These are phyloP conservation scores for Nyctalus aviator DNA, from an alignment of 2,797 vertebrate genomes.

Conservation along the genomic window DNA sequence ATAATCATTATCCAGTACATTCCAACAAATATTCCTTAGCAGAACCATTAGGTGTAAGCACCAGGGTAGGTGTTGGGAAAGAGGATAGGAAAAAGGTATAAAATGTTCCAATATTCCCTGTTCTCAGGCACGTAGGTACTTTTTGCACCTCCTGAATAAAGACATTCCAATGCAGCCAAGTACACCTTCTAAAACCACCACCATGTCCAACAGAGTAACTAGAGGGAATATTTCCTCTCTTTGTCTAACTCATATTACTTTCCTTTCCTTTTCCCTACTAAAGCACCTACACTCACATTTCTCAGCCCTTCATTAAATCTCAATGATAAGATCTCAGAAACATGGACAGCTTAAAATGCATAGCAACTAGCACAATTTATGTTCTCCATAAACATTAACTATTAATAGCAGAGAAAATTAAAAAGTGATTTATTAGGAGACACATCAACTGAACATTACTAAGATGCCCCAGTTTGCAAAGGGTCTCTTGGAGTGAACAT, in stretches of 20 bases:
- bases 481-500: not conserved
- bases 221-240: not conserved
- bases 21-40: not conserved
- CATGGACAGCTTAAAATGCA: not conserved
- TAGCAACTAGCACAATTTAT: not conserved
- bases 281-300: not conserved
- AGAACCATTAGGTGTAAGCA: not conserved
- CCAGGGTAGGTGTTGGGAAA: not conserved
- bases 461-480: not conserved
- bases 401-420: conserved; percentile 25
- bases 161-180: not conserved
- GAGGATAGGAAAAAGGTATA: not conserved
- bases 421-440: conserved; percentile 39
- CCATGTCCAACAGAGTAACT: not conserved
- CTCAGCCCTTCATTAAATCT: conserved; percentile 31
- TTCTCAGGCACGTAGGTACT: not conserved
- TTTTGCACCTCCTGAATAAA: not conserved
- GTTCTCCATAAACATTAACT: not conserved
- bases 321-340: not conserved
- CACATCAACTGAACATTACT: not conserved
- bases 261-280: not conserved
- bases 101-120: not conserved
- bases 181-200: not conserved
- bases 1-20: not conserved
- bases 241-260: not conserved